These are phyloP conservation scores for Perccottus glenii DNA, from an alignment of 2,113 vertebrate species.

Conservation along the genomic window DNA sequence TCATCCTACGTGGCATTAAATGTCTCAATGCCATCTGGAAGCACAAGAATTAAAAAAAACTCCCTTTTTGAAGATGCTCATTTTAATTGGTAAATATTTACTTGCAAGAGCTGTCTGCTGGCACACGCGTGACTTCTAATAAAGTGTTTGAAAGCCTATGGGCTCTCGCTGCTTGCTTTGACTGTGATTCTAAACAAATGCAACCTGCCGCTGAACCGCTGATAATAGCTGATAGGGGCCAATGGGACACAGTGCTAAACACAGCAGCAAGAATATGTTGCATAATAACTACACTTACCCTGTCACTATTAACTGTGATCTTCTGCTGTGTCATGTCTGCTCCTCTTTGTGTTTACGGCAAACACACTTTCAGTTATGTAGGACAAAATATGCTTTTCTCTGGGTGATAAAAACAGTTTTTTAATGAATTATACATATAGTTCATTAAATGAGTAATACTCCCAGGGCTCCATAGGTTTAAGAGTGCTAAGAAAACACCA, in stretches of 20 bases:
- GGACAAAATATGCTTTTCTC: background rate
- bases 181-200: slow-evolving; percentile 57
- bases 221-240: slow-evolving; percentile 52
- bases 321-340: slow-evolving; percentile 4
- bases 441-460: too few species aligned
- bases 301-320: slow-evolving; percentile 9
- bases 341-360: background rate
- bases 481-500: too few species aligned
- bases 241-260: slow-evolving; percentile 31
- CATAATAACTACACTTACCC: slow-evolving; percentile 28
- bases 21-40: slow-evolving; percentile 73
- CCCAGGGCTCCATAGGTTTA: too few species aligned
- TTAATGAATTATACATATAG: too few species aligned
- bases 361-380: background rate
- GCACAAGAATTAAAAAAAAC: slow-evolving; percentile 24
- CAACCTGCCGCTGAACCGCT: slow-evolving; percentile 54
- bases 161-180: slow-evolving; percentile 48
- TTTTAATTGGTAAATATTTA: slow-evolving; percentile 79
- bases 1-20: slow-evolving; percentile 63
- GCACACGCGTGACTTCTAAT: slow-evolving; percentile 45
- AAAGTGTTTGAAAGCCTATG: slow-evolving; percentile 52
- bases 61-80: slow-evolving; percentile 53
- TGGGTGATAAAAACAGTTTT: too few species aligned
- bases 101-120: slow-evolving; percentile 55
- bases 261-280: slow-evolving; percentile 6